Evolutionary conservation across 2,113 vertebrate genomes (phyloP).

Genomic region (Sclerurus mexicanus): DNA sequence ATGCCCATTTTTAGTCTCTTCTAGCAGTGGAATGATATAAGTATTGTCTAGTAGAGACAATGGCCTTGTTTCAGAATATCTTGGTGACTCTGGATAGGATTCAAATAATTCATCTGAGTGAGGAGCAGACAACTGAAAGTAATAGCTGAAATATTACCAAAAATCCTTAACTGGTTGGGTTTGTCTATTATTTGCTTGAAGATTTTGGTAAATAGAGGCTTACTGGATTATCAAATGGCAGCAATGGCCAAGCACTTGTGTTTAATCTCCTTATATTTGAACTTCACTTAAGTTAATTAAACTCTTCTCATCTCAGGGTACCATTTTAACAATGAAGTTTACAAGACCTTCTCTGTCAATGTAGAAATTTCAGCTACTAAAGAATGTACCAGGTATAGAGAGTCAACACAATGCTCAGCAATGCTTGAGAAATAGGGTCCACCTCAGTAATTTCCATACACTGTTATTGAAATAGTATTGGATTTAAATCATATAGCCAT

Average conservation of each 20-base stretch:
- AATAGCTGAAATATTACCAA: neutral
- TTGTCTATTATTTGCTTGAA: neutral
- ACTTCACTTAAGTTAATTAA: conserved; percentile 2
- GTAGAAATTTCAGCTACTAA: neutral
- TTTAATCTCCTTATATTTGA: neutral
- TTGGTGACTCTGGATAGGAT: neutral
- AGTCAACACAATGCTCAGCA: neutral
- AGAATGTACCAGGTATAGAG: neutral
- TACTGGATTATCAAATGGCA: neutral
- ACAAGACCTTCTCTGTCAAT: neutral
- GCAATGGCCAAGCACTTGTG: neutral
- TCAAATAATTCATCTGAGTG: neutral
- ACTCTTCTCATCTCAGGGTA: neutral
- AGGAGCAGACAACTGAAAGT: neutral
- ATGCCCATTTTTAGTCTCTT: neutral
- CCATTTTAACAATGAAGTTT: neutral
- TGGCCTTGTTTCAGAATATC: neutral
- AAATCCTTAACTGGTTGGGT: neutral
- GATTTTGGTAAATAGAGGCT: neutral
- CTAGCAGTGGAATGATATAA: neutral
- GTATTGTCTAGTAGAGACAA: neutral
- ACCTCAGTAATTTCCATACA: neutral
- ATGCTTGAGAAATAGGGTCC: neutral
- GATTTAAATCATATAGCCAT: neutral
- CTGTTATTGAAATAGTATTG: neutral